Evolutionary conservation across 2,797 vertebrate species (phyloP), one percentile per base, ranked within the genome.

Genomic region (Schizothorax lantsangensis): DNA sequence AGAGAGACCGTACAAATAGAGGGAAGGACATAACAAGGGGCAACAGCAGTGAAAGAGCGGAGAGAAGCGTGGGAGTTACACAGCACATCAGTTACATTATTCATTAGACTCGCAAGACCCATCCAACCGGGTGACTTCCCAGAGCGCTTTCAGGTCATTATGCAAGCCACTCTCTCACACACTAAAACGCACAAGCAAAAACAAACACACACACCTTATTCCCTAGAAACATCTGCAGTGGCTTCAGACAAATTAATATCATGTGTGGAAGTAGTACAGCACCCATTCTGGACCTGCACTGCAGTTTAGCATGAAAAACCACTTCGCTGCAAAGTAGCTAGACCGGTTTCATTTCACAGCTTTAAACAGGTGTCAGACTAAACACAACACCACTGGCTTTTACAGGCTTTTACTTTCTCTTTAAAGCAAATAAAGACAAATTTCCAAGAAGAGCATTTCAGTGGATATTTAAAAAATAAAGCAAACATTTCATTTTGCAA

Each of bases 21-120:
- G 43, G 57, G 19, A 84, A 30, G 33, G 57, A 12, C 17, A 43
- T 47, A 66, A 57, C n/a, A 79, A 73, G 33, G 21, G 47, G 49
- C 23, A 21, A 23, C 30, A 17, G 45, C 83, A 23, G 62, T 45
- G 47, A 68, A 68, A 62, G 57, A 88, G 78, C 30, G 45, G 47
- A 82, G 85, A 79, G 72, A 68, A 79, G 62, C 8, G 36, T 57
- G 73, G 66, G 81, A 79, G 84, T 83, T 64, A 87, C 80, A 85
- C 33, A 36, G 40, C 45, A 77, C 80, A 83, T 79, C 79, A 17
- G 7, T 78, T 91, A 47, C 66, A 91, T 91, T 89, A 91, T 91
- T 91, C 78, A 91, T 88, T 73, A 84, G 72, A 52, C 78, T 73
- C 73, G 59, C 52, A 84, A 52, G 68, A 84, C 59, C 74, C 86